Conservation (phyloP, 2,888 invertebrate genomes). For the Macaria notata region DNA sequence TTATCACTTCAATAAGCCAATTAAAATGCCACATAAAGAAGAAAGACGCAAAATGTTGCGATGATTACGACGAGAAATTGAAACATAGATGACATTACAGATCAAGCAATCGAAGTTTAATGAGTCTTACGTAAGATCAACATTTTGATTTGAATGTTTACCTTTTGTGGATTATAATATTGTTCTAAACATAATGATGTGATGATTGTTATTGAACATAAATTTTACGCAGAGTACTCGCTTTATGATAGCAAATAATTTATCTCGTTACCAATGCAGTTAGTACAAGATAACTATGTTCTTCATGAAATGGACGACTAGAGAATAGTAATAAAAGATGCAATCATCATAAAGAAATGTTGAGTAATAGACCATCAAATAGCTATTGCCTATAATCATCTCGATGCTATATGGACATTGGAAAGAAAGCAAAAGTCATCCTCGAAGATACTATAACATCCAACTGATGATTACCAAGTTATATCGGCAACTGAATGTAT, state of each 20-base stretch:
- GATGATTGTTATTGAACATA: too few relatives aligned
- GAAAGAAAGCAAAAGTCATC: conserved; percentile 33
- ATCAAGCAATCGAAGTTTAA: conserved; percentile 5
- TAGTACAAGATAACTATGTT: too few relatives aligned
- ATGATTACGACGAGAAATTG: conserved; percentile 18
- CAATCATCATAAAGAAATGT: conserved; percentile 26
- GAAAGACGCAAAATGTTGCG: conserved; percentile 12
- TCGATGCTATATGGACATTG: conserved; percentile 22
- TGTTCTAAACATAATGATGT: too few relatives aligned
- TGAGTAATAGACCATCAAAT: conserved; percentile 33
- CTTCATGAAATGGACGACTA: conserved; percentile 6
- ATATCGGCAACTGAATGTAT: conserved; percentile 1
- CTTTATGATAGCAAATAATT: too few relatives aligned
- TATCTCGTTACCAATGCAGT: too few relatives aligned
- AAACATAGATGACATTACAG: conserved; percentile 18
- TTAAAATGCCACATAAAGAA: conserved; percentile 12
- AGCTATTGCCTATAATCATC: conserved; percentile 28
- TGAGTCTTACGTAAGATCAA: conserved; percentile 9
- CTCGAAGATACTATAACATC: conserved; percentile 19
- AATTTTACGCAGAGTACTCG: too few relatives aligned
- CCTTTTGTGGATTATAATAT: too few relatives aligned
- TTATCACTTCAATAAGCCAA: conserved; percentile 6
- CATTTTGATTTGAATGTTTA: background rate
- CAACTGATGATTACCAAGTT: conserved; percentile 13
- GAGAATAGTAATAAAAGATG: conserved; percentile 13